These are phyloP conservation scores for Cenopis cana DNA, from an alignment of 2,888 invertebrate species.

Conservation along the genomic window DNA sequence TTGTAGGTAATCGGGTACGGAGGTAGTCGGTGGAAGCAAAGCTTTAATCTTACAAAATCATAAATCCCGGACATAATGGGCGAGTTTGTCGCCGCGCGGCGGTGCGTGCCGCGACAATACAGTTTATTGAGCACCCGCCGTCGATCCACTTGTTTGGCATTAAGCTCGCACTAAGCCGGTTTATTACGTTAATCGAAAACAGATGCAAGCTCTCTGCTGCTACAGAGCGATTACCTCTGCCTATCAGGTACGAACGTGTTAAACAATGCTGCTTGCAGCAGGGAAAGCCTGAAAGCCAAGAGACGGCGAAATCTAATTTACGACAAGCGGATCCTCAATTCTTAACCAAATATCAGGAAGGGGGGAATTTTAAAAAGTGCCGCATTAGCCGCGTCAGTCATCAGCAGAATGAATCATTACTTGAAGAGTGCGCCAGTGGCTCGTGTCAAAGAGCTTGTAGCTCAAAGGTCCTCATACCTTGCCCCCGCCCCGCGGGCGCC, in stretches of 20 bases:
- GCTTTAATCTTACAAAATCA: slow-evolving; percentile 69
- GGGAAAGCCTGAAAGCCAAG: slow-evolving; percentile 48
- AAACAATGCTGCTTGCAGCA: slow-evolving; percentile 47
- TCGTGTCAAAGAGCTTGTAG: slow-evolving; percentile 84
- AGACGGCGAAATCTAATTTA: slow-evolving; percentile 62
- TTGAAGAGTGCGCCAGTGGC: slow-evolving; percentile 84
- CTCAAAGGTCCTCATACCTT: slow-evolving; percentile 79
- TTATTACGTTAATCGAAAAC: slow-evolving; percentile 57
- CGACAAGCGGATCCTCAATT: slow-evolving; percentile 65
- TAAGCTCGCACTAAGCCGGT: slow-evolving; percentile 56
- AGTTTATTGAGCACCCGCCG: slow-evolving; percentile 44
- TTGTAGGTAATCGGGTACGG: slow-evolving; percentile 55
- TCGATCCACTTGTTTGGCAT: slow-evolving; percentile 55
- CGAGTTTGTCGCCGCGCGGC: slow-evolving; percentile 62
- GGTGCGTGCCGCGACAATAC: slow-evolving; percentile 52
- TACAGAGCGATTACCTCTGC: slow-evolving; percentile 31
- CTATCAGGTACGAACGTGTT: slow-evolving; percentile 44
- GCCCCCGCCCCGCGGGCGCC: slow-evolving; percentile 53
- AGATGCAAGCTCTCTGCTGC: slow-evolving; percentile 48
- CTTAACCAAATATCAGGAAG: slow-evolving; percentile 71
- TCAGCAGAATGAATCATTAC: slow-evolving; percentile 85
- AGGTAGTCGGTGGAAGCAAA: slow-evolving; percentile 46
- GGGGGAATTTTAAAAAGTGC: slow-evolving; percentile 59
- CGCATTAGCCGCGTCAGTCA: slow-evolving; percentile 83
- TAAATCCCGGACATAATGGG: slow-evolving; percentile 62